Evolutionary conservation across 2,888 invertebrate species (phyloP).

Genomic region (Paralinhomoeus sp.): DNA sequence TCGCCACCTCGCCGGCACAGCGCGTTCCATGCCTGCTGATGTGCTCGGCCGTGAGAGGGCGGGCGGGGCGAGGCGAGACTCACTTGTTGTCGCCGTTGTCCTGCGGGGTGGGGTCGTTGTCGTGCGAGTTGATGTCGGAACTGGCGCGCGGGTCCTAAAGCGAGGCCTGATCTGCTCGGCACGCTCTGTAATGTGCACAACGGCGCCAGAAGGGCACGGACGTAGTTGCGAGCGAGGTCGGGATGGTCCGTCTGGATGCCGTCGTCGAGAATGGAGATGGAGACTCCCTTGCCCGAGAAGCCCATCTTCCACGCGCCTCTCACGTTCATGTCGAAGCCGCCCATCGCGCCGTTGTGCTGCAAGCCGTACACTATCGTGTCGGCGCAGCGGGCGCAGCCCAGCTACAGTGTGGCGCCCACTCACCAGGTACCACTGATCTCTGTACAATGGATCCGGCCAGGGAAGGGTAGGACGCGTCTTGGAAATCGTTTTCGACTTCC

Average conservation of each 20-base stretch:
- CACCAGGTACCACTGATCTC: slow-evolving; percentile 26
- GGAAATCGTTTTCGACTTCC: background rate
- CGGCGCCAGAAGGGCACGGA: slow-evolving; percentile 35
- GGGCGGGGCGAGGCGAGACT: slow-evolving; percentile 8
- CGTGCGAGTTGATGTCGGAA: slow-evolving; percentile 86
- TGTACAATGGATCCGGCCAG: slow-evolving; percentile 23
- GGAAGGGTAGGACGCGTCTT: slow-evolving; percentile 11
- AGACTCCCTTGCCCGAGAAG: slow-evolving; percentile 86
- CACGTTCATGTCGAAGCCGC: slow-evolving; percentile 88
- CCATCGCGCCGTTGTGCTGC: slow-evolving; percentile 76
- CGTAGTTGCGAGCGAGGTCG: slow-evolving; percentile 72
- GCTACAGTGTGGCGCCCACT: slow-evolving; percentile 8
- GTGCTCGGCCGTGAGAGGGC: slow-evolving; percentile 1
- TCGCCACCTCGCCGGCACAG: slow-evolving; percentile 96
- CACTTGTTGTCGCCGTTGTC: slow-evolving; percentile 90
- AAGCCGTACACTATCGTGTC: no score
- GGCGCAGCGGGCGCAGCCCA: no score
- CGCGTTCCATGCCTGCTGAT: slow-evolving; percentile 67
- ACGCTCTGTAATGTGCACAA: no score
- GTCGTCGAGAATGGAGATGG: slow-evolving; percentile 87
- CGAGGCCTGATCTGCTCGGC: no score
- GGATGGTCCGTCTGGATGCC: slow-evolving; percentile 76
- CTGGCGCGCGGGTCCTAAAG: slow-evolving; percentile 70
- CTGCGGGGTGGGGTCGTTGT: slow-evolving; percentile 89
- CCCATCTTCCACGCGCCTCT: slow-evolving; percentile 82